Evolutionary conservation across 2,797 vertebrate genomes (phyloP).

Genomic region (Rhinophrynus dorsalis): DNA sequence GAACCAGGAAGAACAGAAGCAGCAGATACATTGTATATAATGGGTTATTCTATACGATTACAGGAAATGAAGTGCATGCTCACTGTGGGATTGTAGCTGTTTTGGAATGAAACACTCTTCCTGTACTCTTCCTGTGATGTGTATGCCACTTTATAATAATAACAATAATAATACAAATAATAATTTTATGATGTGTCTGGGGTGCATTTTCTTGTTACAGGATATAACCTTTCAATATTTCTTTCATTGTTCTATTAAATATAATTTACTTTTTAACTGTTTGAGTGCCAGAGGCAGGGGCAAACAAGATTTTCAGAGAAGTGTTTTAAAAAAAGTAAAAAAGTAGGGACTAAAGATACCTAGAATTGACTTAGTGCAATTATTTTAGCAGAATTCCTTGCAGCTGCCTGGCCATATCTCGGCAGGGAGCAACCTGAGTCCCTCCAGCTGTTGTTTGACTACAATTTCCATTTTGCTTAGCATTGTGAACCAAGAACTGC

Average conservation of each 20-base stretch:
- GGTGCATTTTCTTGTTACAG: conserved; percentile 25
- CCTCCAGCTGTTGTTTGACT: no score
- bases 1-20: background rate
- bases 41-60: background rate
- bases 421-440: no score
- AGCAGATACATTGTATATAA: background rate
- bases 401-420: no score
- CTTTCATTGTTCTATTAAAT: background rate
- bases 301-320: no score
- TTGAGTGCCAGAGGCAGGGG: no score
- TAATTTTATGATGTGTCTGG: conserved; percentile 28
- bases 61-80: conserved; percentile 31
- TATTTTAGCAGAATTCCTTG: background rate
- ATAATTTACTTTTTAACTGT: no score
- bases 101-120: conserved; percentile 7
- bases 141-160: background rate
- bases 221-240: conserved; percentile 23
- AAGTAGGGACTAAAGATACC: no score
- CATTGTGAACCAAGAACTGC: no score
- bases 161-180: no score
- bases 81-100: background rate
- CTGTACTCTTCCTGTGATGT: conserved; percentile 6
- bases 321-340: no score
- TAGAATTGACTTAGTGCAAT: no score
- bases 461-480: no score